Percentiles rank a stretch among this genome's conserved stretches.
phyloP scores from a whole-genome alignment of 1,140 invertebrate genomes.

The Pseudomyrmex gracilis region DNA sequence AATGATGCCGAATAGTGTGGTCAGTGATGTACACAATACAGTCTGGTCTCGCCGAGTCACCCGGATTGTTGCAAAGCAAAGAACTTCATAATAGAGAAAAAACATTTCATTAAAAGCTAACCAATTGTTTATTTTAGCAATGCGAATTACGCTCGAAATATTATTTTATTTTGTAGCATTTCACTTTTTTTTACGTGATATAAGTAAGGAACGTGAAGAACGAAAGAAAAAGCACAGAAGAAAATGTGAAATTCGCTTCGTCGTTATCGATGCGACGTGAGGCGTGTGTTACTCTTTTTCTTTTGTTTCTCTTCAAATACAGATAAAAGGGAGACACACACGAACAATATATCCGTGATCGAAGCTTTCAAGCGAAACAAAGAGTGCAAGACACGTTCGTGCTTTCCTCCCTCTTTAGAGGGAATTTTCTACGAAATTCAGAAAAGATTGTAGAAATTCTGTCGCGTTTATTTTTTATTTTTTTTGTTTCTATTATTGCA shows the following conservation, averaged over 20 bases:
- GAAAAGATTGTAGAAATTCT: too few species aligned
- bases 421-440: too few species aligned
- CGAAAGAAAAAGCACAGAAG: conserved; percentile 13
- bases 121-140: background rate
- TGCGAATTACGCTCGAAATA: background rate
- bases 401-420: background rate
- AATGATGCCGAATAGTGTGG: conserved; percentile 14
- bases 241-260: conserved; percentile 25
- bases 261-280: conserved; percentile 35
- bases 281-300: background rate
- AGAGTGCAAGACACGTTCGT: conserved; percentile 42
- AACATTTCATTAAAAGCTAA: background rate
- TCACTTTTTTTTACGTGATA: background rate
- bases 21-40: background rate
- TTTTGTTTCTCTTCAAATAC: conserved; percentile 46
- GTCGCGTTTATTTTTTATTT: too few species aligned
- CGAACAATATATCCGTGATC: conserved; percentile 58
- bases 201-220: background rate
- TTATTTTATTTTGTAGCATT: conserved; percentile 6
- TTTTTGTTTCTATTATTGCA: too few species aligned
- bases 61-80: background rate
- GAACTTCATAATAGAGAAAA: background rate
- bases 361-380: conserved; percentile 58
- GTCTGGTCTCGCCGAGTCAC: background rate
- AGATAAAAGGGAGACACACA: conserved; percentile 48